phyloP scores from a whole-genome alignment of 2,888 invertebrate species.

The Sphaerophoria taeniata region DNA sequence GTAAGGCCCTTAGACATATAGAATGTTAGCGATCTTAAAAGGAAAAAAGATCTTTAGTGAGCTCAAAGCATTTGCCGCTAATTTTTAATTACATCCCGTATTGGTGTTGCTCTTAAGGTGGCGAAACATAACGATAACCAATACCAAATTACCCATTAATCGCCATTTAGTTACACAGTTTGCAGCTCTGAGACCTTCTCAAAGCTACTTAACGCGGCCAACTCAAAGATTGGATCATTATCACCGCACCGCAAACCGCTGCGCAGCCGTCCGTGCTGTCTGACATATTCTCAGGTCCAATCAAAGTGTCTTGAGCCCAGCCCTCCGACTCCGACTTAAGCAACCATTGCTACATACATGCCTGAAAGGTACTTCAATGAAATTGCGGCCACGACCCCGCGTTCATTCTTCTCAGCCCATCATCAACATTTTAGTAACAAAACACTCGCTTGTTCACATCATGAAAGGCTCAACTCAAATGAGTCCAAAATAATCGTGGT shows the following conservation, averaged over 20 bases:
- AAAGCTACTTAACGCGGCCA: conserved; percentile 63
- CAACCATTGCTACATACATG: conserved; percentile 8
- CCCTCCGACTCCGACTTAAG: conserved; percentile 16
- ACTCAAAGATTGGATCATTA: conserved; percentile 35
- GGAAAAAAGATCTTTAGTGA: conserved; percentile 11
- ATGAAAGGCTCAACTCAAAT: conserved; percentile 46
- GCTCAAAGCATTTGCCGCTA: conserved; percentile 49
- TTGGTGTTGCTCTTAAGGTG: conserved; percentile 61
- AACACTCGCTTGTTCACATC: conserved; percentile 45
- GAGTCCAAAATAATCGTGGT: conserved; percentile 61
- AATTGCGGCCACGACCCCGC: conserved; percentile 74
- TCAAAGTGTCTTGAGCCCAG: conserved; percentile 60
- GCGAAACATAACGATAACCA: conserved; percentile 67
- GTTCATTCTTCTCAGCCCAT: conserved; percentile 52
- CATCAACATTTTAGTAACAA: conserved; percentile 32
- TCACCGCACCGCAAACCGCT: no score
- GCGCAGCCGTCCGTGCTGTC: not conserved
- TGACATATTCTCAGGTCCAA: conserved; percentile 55
- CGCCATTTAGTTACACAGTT: conserved; percentile 71
- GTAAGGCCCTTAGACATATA: not conserved
- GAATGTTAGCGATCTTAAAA: conserved; percentile 8
- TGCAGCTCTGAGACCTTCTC: conserved; percentile 52
- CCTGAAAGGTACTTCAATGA: conserved; percentile 46
- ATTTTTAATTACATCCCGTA: conserved; percentile 55
- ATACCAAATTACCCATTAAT: conserved; percentile 74